These are phyloP conservation scores for Stenodera caucasica DNA, from an alignment of 2,888 invertebrate genomes.

Conservation along the genomic window DNA sequence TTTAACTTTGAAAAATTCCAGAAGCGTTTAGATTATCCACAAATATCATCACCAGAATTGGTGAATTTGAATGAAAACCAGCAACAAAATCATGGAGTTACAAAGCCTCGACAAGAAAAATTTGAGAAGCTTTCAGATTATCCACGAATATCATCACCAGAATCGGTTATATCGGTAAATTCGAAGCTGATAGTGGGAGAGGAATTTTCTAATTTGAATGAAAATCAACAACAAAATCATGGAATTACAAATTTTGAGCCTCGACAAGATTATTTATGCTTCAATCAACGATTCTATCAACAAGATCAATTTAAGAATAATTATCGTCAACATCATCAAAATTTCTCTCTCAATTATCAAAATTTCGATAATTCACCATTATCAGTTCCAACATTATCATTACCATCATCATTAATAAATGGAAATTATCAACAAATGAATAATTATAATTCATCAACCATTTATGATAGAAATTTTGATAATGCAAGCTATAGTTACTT, in stretches of 20 bases:
- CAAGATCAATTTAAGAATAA: neutral
- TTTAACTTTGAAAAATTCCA: neutral
- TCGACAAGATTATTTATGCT: neutral
- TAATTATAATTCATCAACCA: neutral
- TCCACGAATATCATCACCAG: neutral
- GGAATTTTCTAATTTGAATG: neutral
- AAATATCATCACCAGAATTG: neutral
- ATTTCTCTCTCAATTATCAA: neutral
- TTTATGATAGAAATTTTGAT: neutral
- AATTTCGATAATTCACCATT: neutral
- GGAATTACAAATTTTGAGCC: no score
- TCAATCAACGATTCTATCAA: neutral
- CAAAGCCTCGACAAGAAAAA: neutral
- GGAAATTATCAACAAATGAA: neutral
- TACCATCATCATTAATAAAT: neutral
- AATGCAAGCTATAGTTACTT: constrained; percentile 1
- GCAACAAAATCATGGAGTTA: neutral
- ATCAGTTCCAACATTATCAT: neutral
- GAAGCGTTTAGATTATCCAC: neutral
- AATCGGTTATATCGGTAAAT: neutral
- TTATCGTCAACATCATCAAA: neutral
- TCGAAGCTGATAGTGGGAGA: neutral
- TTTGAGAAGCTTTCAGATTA: no score
- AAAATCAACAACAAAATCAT: neutral
- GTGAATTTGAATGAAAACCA: neutral